Conservation (phyloP, 2,797 vertebrate species). For the Meriones psammophilus region DNA sequence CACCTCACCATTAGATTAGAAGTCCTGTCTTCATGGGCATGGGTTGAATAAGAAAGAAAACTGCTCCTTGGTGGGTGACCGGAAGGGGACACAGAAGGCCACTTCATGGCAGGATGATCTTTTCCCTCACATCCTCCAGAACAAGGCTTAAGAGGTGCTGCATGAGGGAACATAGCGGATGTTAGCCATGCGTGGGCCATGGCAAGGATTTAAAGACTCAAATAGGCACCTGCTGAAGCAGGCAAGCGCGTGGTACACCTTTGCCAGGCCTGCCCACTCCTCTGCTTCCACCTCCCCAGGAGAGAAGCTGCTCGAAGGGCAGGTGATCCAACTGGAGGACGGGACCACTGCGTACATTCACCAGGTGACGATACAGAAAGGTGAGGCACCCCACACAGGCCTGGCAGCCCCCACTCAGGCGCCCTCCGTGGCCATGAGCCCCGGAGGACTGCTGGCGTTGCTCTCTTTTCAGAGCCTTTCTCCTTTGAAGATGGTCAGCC, state of each 20-base stretch:
- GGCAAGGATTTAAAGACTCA: neutral
- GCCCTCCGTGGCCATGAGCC: neutral
- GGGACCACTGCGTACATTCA: constrained; percentile 91
- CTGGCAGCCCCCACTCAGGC: neutral
- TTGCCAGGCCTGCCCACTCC: neutral
- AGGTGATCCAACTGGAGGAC: constrained; percentile 91
- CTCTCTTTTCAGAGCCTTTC: constrained; percentile 86
- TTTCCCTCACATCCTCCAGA: neutral
- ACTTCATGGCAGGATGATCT: neutral
- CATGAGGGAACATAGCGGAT: neutral
- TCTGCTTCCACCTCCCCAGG: constrained; percentile 81
- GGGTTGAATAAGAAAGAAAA: neutral
- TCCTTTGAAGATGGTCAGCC: constrained; percentile 91
- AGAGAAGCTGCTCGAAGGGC: constrained; percentile 90
- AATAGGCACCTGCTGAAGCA: neutral
- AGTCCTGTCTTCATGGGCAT: neutral
- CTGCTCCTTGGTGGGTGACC: neutral
- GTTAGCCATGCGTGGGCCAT: neutral
- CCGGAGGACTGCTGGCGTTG: constrained; percentile 12
- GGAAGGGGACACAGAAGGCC: neutral
- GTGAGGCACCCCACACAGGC: constrained; percentile 80
- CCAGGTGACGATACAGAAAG: constrained; percentile 90
- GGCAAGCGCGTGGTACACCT: neutral
- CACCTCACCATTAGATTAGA: neutral
- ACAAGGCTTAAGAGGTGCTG: neutral